These are phyloP conservation scores for Cantharis rustica DNA, from an alignment of 2,888 invertebrate genomes.

Conservation along the genomic window DNA sequence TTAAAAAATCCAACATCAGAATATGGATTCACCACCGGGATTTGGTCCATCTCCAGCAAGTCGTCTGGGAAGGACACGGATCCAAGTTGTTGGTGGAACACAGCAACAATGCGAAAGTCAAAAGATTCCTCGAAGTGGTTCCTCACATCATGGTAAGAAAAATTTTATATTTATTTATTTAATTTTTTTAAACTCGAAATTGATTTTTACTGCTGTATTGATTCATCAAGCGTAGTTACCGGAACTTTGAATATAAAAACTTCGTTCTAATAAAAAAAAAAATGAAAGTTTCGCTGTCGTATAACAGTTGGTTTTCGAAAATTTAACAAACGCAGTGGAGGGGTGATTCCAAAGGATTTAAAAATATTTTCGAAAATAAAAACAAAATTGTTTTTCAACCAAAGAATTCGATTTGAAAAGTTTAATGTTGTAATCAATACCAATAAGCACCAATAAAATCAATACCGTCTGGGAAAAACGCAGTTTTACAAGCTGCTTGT, in stretches of 20 bases:
- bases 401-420: neutral
- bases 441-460: neutral
- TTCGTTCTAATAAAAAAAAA: neutral
- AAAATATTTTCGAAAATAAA: neutral
- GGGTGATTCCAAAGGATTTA: too few species aligned
- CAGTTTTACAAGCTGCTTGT: neutral
- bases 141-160: conserved; percentile 84
- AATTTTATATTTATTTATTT: neutral
- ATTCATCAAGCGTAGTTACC: neutral
- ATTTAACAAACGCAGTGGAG: neutral
- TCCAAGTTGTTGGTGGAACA: conserved; percentile 80
- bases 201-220: neutral
- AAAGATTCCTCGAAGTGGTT: conserved; percentile 88
- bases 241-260: neutral
- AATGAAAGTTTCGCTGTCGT: neutral
- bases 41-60: conserved; percentile 81
- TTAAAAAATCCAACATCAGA: conserved; percentile 79
- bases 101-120: conserved; percentile 81
- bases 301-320: too few species aligned
- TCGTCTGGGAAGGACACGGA: conserved; percentile 91
- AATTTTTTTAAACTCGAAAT: neutral
- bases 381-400: neutral
- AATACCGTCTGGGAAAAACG: neutral
- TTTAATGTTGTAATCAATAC: neutral
- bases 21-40: conserved; percentile 96